A percentile compares a stretch with the other conserved stretches of the same genome.
These are phyloP conservation scores for Papilio helenus DNA, from an alignment of 1,140 invertebrate species.

Conservation along the genomic window DNA sequence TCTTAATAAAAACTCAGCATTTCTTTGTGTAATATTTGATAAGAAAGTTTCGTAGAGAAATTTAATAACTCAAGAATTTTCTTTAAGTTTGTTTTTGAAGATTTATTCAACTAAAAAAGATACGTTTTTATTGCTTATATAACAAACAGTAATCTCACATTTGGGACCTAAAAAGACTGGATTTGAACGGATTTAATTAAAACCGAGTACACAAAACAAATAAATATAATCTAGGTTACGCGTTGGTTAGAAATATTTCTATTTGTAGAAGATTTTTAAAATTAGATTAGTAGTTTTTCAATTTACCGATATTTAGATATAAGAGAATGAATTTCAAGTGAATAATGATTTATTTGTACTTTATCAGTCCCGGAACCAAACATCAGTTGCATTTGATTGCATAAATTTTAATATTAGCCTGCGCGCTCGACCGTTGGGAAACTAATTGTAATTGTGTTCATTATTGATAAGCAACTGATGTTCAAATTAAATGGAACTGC, in stretches of 20 bases:
- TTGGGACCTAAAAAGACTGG: neutral
- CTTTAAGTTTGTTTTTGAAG: neutral
- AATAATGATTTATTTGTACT: neutral
- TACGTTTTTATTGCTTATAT: neutral
- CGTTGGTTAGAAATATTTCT: no score
- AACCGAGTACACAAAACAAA: neutral
- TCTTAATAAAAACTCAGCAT: conserved; percentile 24
- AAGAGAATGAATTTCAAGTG: neutral
- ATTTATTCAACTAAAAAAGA: conserved; percentile 3
- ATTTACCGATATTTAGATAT: neutral
- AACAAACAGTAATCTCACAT: neutral
- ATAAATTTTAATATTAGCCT: conserved; percentile 69
- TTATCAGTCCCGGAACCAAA: conserved; percentile 15
- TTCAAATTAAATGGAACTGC: conserved; percentile 48
- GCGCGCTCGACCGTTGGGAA: conserved; percentile 44
- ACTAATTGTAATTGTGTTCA: conserved; percentile 55
- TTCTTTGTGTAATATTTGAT: conserved; percentile 27
- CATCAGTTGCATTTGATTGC: conserved; percentile 55
- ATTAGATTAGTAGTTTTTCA: neutral
- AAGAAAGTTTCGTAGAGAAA: conserved; percentile 16
- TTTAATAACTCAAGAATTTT: conserved; percentile 18
- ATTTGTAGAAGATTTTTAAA: neutral
- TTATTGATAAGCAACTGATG: conserved; percentile 52
- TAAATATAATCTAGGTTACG: neutral
- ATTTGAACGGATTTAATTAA: neutral